Evolutionary conservation across 2,113 vertebrate species (phyloP), one percentile per base, ranked within the genome.

Genomic region (Pteropus alecto): DNA sequence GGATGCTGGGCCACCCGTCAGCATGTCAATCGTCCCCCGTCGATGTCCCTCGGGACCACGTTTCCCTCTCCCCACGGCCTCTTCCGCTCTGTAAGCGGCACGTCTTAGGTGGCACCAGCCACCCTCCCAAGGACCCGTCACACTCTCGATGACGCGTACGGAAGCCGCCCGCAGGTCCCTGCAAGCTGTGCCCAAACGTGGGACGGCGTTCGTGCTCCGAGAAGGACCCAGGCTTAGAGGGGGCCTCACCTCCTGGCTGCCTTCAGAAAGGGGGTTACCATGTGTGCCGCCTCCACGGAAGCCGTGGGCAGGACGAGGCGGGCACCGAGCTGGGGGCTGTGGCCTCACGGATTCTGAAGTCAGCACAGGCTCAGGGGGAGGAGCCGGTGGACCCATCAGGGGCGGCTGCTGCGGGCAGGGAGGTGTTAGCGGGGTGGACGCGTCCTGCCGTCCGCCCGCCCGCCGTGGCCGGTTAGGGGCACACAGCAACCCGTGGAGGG

Each of bases 1-100:
- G 89, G 70, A 38, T 30, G 1, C 79, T 35, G 94, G 95, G 95
- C 82, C 89, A 65, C 86, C 93, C 76, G 35, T 19, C 54, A 19
- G 54, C 54, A 54, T 4, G 14, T 54, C 46, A 2, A 11, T 46
- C 46, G 46, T 12, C 46, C 46, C 46, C 46, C 41, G 43, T 46
- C 46, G 46, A 9, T 10, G 46, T 46, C 46, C 46, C 46, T 46
- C 46, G 46, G 46, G 43, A 9, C 46, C 46, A 46, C 6, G 24
- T 30, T 33, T 21, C 68, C 43, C n/a, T 35, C 26, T 28, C 41
- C 33, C 13, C 12, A 2, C 0, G 11, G 54, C 54, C 63, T 56
- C 86, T 56, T 30, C 4, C 10, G 5, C 19, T 43, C 30, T 21
- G 3, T 22, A 33, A 81, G 60, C 1, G 8, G 9, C 4, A 0